phyloP scores from a whole-genome alignment of 2,888 invertebrate species.

The Mamestra brassicae region DNA sequence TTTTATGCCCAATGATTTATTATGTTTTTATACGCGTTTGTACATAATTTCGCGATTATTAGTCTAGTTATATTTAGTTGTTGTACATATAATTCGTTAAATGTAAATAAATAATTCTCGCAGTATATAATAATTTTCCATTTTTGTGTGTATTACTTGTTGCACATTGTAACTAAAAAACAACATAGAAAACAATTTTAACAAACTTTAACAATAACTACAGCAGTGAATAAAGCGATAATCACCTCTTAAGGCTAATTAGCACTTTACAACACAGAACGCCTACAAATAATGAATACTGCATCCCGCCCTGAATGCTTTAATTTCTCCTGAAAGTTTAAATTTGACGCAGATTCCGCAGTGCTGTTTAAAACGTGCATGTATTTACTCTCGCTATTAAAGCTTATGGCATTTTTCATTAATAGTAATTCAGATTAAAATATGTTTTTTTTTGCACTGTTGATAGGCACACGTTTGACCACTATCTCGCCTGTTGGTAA shows the following conservation, averaged over 20 bases:
- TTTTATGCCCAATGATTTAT: no score
- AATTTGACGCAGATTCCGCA: constrained; percentile 33
- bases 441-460: no score
- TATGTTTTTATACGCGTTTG: no score
- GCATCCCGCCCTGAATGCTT: constrained; percentile 27
- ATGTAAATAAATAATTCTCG: no score
- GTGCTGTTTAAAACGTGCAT: constrained; percentile 7
- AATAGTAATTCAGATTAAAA: neutral
- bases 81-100: no score
- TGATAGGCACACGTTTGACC: no score
- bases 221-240: constrained; percentile 3
- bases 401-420: neutral
- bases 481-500: no score
- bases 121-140: neutral
- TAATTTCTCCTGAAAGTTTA: constrained; percentile 52
- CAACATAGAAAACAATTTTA: constrained; percentile 1
- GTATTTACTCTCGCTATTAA: neutral
- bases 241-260: constrained; percentile 37
- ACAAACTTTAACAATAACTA: neutral
- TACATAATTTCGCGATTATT: no score
- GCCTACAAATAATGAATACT: constrained; percentile 34
- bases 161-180: neutral
- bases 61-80: no score
- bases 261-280: constrained; percentile 39
- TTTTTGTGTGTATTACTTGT: neutral